Base-by-base conservation (phyloP, 2,888 invertebrate species). In the Dicranocentrus wangi region DNA sequence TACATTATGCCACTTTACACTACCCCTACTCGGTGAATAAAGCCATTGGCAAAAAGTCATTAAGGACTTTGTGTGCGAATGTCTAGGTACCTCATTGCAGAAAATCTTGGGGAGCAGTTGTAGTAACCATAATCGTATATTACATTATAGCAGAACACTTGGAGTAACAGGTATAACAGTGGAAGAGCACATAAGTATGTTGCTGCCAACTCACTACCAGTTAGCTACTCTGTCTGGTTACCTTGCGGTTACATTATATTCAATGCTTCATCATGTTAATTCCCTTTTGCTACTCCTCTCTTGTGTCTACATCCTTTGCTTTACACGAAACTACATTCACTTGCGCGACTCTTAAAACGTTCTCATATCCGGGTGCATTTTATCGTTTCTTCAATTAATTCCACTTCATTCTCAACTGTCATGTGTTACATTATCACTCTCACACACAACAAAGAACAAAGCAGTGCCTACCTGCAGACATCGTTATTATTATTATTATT, bases 321-420 rank as follows among this genome's bases (percentile, higher is more conserved):
- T 32, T n/a, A n/a, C n/a, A 32, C 32, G 10, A 32, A 7, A 7
- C 32, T 32, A 10, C 32, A 32, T 32, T 32, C 32, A 7, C 10
- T 10, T 32, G 32, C 32, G 32, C 32, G 3, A 7, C 27, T 60
- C 2, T 23, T 71, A 71, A 71, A 71, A 71, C 25, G 3, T 60
- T 43, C 58, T 58, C 53, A 69, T 69, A 69, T 71, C 71, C 71
- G 71, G 71, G 71, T 71, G 21, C 43, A 60, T 61, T 53, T 53
- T 43, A 60, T 43, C 39, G 8, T 71, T 71, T 60, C 32, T 39
- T 55, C 53, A 70, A 70, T 70, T 58, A 71, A 71, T 47, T 58
- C 70, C 60, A 42, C 42, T 42, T 70, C 43, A 60, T 60, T 25
- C 27, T 71, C 27, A 60, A 47, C 32, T 71, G 60, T 70, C 70